These are phyloP conservation scores for Bicyclus anynana DNA, from an alignment of 1,140 invertebrate genomes.

Conservation along the genomic window DNA sequence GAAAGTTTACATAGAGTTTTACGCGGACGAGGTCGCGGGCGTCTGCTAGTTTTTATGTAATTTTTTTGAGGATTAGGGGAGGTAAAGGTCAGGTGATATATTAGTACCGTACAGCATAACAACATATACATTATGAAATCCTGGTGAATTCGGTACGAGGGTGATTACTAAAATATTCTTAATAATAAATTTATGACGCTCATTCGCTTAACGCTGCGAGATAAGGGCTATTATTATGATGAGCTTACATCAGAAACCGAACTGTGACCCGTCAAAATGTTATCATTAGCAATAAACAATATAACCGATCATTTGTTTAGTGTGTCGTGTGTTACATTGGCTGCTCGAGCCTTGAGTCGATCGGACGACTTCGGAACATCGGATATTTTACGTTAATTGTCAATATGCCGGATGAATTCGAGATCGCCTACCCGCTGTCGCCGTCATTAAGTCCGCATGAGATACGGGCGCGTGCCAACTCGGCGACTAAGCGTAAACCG, in stretches of 20 bases:
- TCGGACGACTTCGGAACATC: conserved; percentile 10
- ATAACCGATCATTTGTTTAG: conserved; percentile 14
- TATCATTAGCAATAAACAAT: conserved; percentile 47
- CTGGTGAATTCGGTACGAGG: too few relatives aligned
- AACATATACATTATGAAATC: too few relatives aligned
- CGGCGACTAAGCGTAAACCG: conserved; percentile 62
- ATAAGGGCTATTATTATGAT: conserved; percentile 8
- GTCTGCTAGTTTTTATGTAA: too few relatives aligned
- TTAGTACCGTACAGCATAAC: too few relatives aligned
- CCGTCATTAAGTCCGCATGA: conserved; percentile 69
- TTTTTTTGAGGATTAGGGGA: too few relatives aligned
- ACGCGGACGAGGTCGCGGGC: too few relatives aligned
- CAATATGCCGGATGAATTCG: conserved; percentile 70
- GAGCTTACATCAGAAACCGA: conserved; percentile 49
- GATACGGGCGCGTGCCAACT: conserved; percentile 76
- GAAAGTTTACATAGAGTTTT: too few relatives aligned
- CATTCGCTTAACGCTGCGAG: neutral
- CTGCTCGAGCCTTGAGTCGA: conserved; percentile 6
- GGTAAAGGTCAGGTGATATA: too few relatives aligned
- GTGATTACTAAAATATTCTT: too few relatives aligned
- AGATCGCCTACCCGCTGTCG: conserved; percentile 72
- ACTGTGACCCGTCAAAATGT: conserved; percentile 44
- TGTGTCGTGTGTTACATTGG: conserved; percentile 13
- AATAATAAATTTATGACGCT: neutral
- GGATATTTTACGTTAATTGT: neutral